phyloP scores from a whole-genome alignment of 2,797 vertebrate species.

The Pangasius djambal region DNA sequence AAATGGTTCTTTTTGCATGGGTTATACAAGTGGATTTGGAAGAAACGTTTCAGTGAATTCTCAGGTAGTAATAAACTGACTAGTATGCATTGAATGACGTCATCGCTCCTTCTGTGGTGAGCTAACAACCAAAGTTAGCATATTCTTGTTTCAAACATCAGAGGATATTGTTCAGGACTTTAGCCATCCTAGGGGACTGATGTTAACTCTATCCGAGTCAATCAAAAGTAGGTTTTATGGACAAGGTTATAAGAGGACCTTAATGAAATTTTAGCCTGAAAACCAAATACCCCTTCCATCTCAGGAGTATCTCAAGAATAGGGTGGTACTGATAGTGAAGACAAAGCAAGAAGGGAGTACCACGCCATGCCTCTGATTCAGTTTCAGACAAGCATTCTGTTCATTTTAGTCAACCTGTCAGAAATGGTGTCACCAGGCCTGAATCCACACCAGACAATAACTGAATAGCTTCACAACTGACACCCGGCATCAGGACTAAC shows the following conservation, averaged over 20 bases:
- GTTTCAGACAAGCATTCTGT: constrained; percentile 18
- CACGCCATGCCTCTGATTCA: constrained; percentile 20
- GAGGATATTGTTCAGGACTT: constrained; percentile 37
- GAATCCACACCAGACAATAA: constrained; percentile 36
- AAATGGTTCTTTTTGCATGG: constrained; percentile 46
- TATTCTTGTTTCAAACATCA: constrained; percentile 36
- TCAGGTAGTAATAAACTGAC: constrained; percentile 66
- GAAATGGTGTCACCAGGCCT: constrained; percentile 21
- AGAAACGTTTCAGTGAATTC: constrained; percentile 61
- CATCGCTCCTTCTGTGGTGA: constrained; percentile 31
- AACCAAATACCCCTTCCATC: constrained; percentile 43
- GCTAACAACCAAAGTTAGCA: constrained; percentile 39
- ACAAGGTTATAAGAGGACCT: constrained; percentile 21
- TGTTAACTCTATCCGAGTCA: constrained; percentile 36
- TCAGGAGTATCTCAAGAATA: constrained; percentile 34
- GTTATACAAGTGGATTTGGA: constrained; percentile 63
- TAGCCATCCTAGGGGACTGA: constrained; percentile 36
- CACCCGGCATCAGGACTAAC: constrained; percentile 41
- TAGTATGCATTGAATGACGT: constrained; percentile 66
- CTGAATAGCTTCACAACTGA: constrained; percentile 29
- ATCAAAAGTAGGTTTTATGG: constrained; percentile 33
- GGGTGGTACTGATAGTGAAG: constrained; percentile 54
- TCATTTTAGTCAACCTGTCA: constrained; percentile 23
- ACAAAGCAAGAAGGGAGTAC: constrained; percentile 54
- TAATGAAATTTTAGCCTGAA: constrained; percentile 41